phyloP scores from a whole-genome alignment of 1,140 invertebrate genomes.

The Leptopilina clavipes region DNA sequence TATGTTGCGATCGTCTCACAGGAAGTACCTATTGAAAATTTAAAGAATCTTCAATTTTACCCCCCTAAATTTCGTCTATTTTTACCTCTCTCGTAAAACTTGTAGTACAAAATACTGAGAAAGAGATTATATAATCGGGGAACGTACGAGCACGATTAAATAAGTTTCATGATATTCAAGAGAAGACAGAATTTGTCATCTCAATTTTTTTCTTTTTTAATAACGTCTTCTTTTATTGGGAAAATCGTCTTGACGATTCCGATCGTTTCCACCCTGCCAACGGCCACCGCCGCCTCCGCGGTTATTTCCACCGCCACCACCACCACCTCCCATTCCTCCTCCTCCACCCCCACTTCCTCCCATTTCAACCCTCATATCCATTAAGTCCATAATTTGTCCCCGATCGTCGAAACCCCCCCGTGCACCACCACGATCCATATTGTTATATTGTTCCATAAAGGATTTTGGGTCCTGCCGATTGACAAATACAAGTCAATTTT shows the following conservation, averaged over 20 bases:
- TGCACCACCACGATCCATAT: conserved; percentile 69
- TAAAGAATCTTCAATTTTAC: not conserved
- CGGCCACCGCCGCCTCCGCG: conserved; percentile 54
- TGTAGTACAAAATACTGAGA: not conserved
- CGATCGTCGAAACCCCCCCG: conserved; percentile 73
- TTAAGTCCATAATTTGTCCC: conserved; percentile 73
- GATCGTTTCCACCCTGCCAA: conserved; percentile 67
- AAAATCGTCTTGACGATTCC: conserved; percentile 73
- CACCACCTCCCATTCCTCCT: conserved; percentile 56
- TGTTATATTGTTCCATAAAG: conserved; percentile 74
- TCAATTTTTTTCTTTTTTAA: conserved; percentile 49
- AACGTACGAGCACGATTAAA: conserved; percentile 13
- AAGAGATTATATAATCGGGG: not conserved
- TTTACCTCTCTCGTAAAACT: not conserved
- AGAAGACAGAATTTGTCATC: no score
- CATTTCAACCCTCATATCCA: conserved; percentile 75
- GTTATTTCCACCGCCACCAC: conserved; percentile 51
- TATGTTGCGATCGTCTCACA: not conserved
- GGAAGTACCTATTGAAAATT: not conserved
- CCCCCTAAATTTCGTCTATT: not conserved
- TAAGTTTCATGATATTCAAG: no score
- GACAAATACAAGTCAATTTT: not conserved
- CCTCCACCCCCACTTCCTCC: conserved; percentile 62
- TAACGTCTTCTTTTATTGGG: conserved; percentile 75
- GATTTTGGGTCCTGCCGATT: conserved; percentile 70